These are phyloP conservation scores for Falco punctatus DNA, from an alignment of 2,113 vertebrate species.

Conservation along the genomic window DNA sequence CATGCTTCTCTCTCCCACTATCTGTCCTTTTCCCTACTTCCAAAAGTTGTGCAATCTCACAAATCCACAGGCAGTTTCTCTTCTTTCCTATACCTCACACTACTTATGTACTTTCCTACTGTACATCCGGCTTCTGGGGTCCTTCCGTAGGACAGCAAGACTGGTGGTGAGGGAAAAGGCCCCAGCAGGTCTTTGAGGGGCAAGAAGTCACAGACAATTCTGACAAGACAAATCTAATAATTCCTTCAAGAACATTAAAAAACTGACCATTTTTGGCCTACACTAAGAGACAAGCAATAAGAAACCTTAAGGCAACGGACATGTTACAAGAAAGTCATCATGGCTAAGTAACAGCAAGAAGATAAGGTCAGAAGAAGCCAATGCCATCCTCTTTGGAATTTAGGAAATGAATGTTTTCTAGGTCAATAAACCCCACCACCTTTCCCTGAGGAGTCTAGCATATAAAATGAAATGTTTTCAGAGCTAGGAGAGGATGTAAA, in stretches of 20 bases:
- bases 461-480: neutral
- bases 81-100: neutral
- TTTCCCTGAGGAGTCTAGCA: neutral
- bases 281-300: neutral
- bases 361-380: neutral
- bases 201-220: neutral
- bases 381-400: neutral
- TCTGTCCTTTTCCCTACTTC: neutral
- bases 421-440: neutral
- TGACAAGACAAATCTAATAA: neutral
- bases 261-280: neutral
- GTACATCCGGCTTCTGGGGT: neutral
- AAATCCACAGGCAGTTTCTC: neutral
- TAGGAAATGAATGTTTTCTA: neutral
- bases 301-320: neutral
- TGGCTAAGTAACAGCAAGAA: neutral
- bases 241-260: neutral
- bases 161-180: neutral
- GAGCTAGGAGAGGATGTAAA: neutral
- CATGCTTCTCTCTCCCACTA: accelerated
- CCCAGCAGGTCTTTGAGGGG: neutral
- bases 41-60: neutral
- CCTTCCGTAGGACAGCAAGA: neutral
- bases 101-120: neutral
- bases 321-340: neutral